Conservation (phyloP, 2,888 invertebrate species). For the Abrostola triplasia region DNA sequence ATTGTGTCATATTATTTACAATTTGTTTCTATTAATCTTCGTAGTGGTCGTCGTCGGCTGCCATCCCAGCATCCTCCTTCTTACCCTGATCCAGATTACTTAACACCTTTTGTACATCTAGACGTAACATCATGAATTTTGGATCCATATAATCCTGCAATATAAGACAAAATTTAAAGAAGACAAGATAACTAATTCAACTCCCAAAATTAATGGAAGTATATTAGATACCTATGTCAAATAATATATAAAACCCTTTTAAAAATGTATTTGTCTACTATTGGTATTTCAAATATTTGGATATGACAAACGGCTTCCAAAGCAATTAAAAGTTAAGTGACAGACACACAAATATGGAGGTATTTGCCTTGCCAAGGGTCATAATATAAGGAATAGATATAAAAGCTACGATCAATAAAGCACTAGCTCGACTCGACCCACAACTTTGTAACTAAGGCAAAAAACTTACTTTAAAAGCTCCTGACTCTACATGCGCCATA, state of each 20-base stretch:
- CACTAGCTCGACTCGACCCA: too few species aligned
- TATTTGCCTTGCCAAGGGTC: too few species aligned
- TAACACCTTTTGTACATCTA: slow-evolving; percentile 83
- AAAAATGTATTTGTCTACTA: too few species aligned
- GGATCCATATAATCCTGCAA: slow-evolving; percentile 85
- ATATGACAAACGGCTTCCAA: too few species aligned
- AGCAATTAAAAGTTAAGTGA: too few species aligned
- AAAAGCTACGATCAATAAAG: too few species aligned
- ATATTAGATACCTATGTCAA: too few species aligned
- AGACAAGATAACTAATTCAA: neutral
- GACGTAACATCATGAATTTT: slow-evolving; percentile 83
- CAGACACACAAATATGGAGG: too few species aligned
- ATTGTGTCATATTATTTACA: slow-evolving; percentile 49
- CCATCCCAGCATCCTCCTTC: slow-evolving; percentile 59
- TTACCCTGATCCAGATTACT: slow-evolving; percentile 76
- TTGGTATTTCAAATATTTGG: too few species aligned
- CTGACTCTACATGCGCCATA: slow-evolving; percentile 58
- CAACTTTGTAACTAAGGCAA: neutral
- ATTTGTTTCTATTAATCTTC: slow-evolving; percentile 42
- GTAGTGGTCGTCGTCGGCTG: slow-evolving; percentile 48
- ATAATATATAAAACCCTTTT: neutral
- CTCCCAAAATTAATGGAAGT: too few species aligned
- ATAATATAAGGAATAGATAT: too few species aligned
- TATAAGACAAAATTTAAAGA: neutral
- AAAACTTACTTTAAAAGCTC: slow-evolving; percentile 65